phyloP scores from a whole-genome alignment of 2,113 vertebrate species.

The Eolophus roseicapilla region DNA sequence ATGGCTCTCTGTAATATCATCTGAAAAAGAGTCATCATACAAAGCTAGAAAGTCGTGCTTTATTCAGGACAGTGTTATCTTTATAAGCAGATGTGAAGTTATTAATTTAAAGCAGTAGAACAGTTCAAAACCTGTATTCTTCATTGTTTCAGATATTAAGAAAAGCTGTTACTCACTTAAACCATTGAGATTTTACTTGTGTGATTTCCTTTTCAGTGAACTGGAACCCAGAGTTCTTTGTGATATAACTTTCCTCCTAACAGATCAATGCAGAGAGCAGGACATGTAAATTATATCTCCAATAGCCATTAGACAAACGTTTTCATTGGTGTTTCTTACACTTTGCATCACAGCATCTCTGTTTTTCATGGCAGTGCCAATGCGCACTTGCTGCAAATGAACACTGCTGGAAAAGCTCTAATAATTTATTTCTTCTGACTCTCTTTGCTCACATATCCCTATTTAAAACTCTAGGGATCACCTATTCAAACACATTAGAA shows the following conservation, averaged over 20 bases:
- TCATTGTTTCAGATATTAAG: neutral
- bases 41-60: neutral
- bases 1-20: neutral
- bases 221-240: neutral
- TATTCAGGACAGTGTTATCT: conserved; percentile 16
- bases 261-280: neutral
- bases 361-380: neutral
- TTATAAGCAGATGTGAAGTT: conserved; percentile 11
- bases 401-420: neutral
- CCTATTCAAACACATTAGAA: neutral
- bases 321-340: neutral
- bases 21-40: conserved; percentile 4
- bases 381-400: neutral
- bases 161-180: neutral
- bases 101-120: neutral
- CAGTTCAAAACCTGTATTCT: neutral
- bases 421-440: neutral
- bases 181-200: neutral
- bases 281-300: neutral
- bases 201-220: neutral
- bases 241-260: neutral
- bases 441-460: neutral
- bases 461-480: neutral
- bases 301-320: neutral
- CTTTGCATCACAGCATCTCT: neutral